Conservation (phyloP, 2,797 vertebrate genomes). For the Smutsia gigantea region DNA sequence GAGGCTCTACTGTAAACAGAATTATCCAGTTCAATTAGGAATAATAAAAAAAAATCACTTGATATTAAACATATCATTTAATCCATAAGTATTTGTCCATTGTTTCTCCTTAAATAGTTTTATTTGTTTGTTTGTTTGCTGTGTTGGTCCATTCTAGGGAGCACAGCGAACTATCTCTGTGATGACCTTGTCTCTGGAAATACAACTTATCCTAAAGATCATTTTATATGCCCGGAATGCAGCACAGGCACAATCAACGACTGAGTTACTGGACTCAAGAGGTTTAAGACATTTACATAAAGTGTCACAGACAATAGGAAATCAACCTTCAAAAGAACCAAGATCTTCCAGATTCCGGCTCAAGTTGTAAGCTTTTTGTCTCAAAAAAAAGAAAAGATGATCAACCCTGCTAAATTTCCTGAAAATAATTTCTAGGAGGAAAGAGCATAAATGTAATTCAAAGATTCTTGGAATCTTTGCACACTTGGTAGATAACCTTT, state of each 20-base stretch:
- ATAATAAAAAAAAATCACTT: neutral
- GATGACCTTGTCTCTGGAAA: neutral
- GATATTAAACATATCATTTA: neutral
- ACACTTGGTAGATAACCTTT: neutral
- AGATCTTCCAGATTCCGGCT: neutral
- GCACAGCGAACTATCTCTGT: neutral
- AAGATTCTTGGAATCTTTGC: neutral
- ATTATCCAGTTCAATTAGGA: neutral
- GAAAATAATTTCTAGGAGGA: neutral
- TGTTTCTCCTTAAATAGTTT: neutral
- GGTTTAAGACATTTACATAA: neutral
- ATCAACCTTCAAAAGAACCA: neutral
- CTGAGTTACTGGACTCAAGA: neutral
- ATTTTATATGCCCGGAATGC: neutral
- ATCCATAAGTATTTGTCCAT: neutral
- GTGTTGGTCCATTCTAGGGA: neutral
- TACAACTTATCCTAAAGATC: neutral
- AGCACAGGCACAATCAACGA: neutral
- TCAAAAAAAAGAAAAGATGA: neutral
- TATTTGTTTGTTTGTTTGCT: neutral
- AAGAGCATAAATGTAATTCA: neutral
- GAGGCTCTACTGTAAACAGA: neutral
- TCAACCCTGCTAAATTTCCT: neutral
- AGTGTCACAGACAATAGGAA: neutral
- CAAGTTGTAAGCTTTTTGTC: neutral